Evolutionary conservation across 2,113 vertebrate genomes (phyloP).

Genomic region (Butorides virescens): DNA sequence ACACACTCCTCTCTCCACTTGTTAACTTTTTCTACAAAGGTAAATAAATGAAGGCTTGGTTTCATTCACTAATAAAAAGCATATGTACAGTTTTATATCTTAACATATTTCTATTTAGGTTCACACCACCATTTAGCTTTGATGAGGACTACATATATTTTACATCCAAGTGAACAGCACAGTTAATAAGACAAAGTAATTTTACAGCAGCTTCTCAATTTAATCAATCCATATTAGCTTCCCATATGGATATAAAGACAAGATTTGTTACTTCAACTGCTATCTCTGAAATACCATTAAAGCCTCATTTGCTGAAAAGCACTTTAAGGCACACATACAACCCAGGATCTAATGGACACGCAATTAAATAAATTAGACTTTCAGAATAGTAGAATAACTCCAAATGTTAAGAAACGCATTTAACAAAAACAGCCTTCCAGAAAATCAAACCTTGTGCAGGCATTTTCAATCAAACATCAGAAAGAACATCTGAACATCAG

Average conservation of each 20-base stretch:
- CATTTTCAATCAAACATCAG: not conserved
- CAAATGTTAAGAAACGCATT: not conserved
- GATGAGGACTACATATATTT: not conserved
- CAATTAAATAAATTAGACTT: not conserved
- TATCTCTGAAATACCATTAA: not conserved
- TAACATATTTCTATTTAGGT: not conserved
- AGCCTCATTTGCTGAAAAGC: constrained; percentile 12
- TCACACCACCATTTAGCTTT: not conserved
- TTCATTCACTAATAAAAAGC: constrained; percentile 7
- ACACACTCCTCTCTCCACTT: not conserved
- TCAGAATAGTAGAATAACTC: not conserved
- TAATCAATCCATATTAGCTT: constrained; percentile 1
- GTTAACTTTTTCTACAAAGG: not conserved
- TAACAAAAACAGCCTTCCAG: not conserved
- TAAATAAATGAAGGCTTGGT: not conserved
- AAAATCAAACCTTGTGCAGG: not conserved
- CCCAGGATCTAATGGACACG: not conserved
- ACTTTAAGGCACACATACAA: not conserved
- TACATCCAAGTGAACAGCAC: not conserved
- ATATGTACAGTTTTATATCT: not conserved
- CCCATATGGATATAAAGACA: not conserved
- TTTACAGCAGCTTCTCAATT: constrained; percentile 1
- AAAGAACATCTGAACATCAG: not conserved
- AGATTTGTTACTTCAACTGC: not conserved
- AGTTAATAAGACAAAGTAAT: constrained; percentile 8